These are phyloP conservation scores for Copidosoma floridanum DNA, from an alignment of 1,140 invertebrate genomes.

Conservation along the genomic window DNA sequence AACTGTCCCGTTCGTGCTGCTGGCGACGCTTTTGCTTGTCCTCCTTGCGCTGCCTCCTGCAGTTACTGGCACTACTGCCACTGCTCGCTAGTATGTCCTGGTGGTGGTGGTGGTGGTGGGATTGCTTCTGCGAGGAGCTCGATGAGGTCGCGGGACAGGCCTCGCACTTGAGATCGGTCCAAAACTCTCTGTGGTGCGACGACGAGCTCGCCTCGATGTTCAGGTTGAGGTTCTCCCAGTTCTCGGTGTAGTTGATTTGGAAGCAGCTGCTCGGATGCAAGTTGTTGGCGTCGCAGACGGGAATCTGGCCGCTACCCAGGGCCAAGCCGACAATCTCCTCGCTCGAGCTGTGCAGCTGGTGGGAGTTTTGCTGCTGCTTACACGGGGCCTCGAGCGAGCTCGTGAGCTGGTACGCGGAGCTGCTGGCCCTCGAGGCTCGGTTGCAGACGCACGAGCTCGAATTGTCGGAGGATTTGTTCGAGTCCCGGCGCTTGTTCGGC, in stretches of 20 bases:
- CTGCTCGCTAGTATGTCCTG: conserved; percentile 31
- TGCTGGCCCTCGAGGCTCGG: conserved; percentile 43
- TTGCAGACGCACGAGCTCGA: conserved; percentile 38
- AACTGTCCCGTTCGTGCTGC: conserved; percentile 33
- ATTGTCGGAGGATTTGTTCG: conserved; percentile 43
- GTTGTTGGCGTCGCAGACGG: conserved; percentile 51
- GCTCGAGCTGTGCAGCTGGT: conserved; percentile 47
- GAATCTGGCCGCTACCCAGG: conserved; percentile 49
- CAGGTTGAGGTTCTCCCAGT: conserved; percentile 53
- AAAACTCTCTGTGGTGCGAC: conserved; percentile 46
- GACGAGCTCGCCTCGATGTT: conserved; percentile 47
- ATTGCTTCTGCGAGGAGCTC: too few species aligned
- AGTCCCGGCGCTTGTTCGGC: conserved; percentile 37
- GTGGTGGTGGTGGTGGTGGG: too few species aligned
- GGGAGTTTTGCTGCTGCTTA: conserved; percentile 35
- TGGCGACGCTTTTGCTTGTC: conserved; percentile 40
- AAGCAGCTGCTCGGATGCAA: conserved; percentile 31
- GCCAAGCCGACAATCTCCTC: conserved; percentile 52
- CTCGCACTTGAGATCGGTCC: conserved; percentile 50
- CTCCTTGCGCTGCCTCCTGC: conserved; percentile 31
- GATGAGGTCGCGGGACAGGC: conserved; percentile 49
- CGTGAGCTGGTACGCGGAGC: not conserved
- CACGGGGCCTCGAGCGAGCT: not conserved
- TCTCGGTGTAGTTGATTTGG: conserved; percentile 53
- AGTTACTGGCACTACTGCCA: conserved; percentile 25